These are phyloP conservation scores for Cepaea nemoralis DNA, from an alignment of 1,140 invertebrate species.

Conservation along the genomic window DNA sequence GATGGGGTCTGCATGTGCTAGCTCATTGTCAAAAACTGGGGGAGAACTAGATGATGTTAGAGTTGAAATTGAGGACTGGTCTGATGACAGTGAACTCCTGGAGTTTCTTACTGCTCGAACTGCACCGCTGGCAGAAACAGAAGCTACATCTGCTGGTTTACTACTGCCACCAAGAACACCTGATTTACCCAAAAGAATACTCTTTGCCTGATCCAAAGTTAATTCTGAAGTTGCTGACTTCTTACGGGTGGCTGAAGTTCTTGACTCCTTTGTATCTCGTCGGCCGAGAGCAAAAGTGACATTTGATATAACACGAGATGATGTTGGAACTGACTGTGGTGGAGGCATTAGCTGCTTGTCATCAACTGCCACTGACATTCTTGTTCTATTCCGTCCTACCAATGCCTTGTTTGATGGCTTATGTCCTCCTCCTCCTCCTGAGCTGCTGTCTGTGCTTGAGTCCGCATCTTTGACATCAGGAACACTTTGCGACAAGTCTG, in stretches of 20 bases:
- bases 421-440: background rate
- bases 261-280: background rate
- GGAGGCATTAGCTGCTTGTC: constrained; percentile 56
- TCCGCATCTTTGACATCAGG: constrained; percentile 57
- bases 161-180: constrained; percentile 46
- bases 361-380: background rate
- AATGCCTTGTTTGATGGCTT: background rate
- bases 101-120: background rate
- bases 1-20: constrained; percentile 26
- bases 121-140: constrained; percentile 4
- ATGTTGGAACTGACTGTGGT: constrained; percentile 41
- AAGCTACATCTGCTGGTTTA: background rate
- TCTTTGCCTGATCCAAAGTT: constrained; percentile 62
- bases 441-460: constrained; percentile 41
- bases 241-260: background rate
- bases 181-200: constrained; percentile 60
- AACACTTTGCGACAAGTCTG: constrained; percentile 54
- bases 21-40: constrained; percentile 8
- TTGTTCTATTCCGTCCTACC: background rate
- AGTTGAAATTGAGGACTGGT: constrained; percentile 20
- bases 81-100: background rate
- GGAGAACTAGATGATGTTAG: constrained; percentile 20
- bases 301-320: constrained; percentile 32
- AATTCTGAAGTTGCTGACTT: constrained; percentile 51
- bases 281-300: background rate